Base-by-base conservation (phyloP, 2,113 vertebrate genomes). In the Petrocephalus microphthalmus region DNA sequence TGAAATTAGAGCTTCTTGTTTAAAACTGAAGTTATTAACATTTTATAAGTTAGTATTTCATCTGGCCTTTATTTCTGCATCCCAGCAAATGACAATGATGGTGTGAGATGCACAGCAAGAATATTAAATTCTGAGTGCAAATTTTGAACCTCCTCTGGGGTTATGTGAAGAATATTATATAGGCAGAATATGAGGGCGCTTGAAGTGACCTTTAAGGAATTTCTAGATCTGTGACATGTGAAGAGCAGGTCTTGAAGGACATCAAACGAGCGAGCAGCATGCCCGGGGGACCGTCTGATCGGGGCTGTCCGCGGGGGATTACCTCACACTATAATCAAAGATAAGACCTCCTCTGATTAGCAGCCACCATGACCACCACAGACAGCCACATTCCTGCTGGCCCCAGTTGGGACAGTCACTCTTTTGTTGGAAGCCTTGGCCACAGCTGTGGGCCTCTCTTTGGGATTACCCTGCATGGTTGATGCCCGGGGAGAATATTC, bases 401-500 rank as follows among this genome's bases (percentile, higher is more conserved):
- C 7, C 67, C 49, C 49, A 37, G 20, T 19, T 20, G 42, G 52
- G 74, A 88, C 87, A 88, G 52, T 49, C 37, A 25, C 19, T 37
- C 87, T 52, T 88, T 88, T 88, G 87, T 88, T 60, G 74, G 51
- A 52, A 56, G 19, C 53, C 42, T 29, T 82, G 87, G 78, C 78
- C 33, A 10, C 64, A 84, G 54, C 78, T 84, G 51, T 83, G 74
- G 33, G 53, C 42, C 37, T 7, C 78, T 60, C 74, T 60, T 53
- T 52, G 78, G 78, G 87, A 88, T 88, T 88, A 88, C 45, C 51
- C 78, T 60, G 74, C 87, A 60, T 13, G 53, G 78, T 29, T 83
- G 74, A 57, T 83, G 87, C 78, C 53, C n/a, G 53, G 74, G 54
- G 74, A 47, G 87, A 88, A 88, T 88, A 60, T 88, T 88, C 87